These are phyloP conservation scores for Henricia sp. DNA, from an alignment of 53 echinoderm and acorn worm genomes.

Conservation along the genomic window DNA sequence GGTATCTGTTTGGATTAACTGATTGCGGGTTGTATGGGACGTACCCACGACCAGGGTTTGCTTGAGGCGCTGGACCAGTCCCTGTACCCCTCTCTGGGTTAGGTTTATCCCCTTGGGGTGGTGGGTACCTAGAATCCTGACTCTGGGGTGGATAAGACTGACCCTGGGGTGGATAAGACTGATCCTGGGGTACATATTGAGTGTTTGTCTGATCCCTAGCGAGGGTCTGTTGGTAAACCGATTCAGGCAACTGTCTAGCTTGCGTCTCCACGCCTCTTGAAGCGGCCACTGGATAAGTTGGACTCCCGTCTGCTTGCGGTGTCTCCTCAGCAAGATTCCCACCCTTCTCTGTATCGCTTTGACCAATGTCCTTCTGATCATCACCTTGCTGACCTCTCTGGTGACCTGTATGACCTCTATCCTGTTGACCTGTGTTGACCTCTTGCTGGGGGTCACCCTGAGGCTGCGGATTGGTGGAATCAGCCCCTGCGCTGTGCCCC, in stretches of 20 bases:
- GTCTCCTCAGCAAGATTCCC: neutral
- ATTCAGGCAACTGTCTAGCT: conserved; percentile 23
- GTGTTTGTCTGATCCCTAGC: conserved; percentile 5
- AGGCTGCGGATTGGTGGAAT: neutral
- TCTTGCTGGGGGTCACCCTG: neutral
- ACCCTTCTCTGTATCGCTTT: neutral
- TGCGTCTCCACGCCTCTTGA: conserved; percentile 21
- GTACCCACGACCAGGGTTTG: neutral
- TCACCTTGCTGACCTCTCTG: conserved; percentile 8
- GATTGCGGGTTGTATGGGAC: neutral
- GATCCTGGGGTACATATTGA: neutral
- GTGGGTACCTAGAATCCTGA: conserved; percentile 20
- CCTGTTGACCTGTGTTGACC: neutral
- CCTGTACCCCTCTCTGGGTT: conserved; percentile 23
- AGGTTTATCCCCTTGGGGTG: conserved; percentile 28
- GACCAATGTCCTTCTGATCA: neutral
- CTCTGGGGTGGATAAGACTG: conserved; percentile 30
- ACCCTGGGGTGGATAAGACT: conserved; percentile 4
- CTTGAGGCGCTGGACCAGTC: neutral
- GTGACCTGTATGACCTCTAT: neutral
- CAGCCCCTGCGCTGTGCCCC: neutral
- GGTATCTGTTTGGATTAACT: conserved; percentile 32
- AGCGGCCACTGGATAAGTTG: neutral
- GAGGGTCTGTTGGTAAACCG: conserved; percentile 7
- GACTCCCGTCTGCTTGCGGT: conserved; percentile 22